Evolutionary conservation across 2,797 vertebrate species (phyloP).

Genomic region (Remorina albescens): DNA sequence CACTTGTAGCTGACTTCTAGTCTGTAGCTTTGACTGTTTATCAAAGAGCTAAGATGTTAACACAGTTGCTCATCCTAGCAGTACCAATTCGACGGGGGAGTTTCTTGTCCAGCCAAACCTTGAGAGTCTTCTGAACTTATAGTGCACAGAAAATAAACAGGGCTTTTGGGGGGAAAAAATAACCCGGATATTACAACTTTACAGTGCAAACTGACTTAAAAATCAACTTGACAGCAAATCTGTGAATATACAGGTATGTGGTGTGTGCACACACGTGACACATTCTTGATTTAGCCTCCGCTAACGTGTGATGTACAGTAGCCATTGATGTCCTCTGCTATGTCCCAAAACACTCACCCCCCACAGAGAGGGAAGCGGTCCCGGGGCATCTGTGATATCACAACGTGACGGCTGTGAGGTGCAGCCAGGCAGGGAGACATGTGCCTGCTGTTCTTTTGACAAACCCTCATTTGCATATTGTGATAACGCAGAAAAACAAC

Average conservation of each 20-base stretch:
- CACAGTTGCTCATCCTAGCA: background rate
- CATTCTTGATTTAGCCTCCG: background rate
- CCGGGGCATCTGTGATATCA: conserved; percentile 30
- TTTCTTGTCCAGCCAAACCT: background rate
- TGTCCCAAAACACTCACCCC: conserved; percentile 35
- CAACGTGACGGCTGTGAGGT: conserved; percentile 19
- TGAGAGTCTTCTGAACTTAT: background rate
- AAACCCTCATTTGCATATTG: conserved; percentile 49
- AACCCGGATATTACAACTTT: too few species aligned
- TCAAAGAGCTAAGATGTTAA: background rate
- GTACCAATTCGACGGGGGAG: too few species aligned
- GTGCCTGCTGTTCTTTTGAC: conserved; percentile 37
- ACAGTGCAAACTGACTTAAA: too few species aligned
- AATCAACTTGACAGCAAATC: too few species aligned
- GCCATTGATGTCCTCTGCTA: conserved; percentile 10
- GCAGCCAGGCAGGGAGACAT: conserved; percentile 38
- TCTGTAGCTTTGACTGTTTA: background rate
- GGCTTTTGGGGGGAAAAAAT: too few species aligned
- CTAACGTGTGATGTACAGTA: conserved; percentile 16
- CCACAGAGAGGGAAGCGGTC: conserved; percentile 24
- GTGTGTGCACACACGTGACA: background rate
- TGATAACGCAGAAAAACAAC: conserved; percentile 45
- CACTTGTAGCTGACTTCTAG: background rate
- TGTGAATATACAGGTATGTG: too few species aligned
- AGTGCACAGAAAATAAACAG: background rate